phyloP scores from a whole-genome alignment of 2,888 invertebrate species.

The Diadegma fenestrale region DNA sequence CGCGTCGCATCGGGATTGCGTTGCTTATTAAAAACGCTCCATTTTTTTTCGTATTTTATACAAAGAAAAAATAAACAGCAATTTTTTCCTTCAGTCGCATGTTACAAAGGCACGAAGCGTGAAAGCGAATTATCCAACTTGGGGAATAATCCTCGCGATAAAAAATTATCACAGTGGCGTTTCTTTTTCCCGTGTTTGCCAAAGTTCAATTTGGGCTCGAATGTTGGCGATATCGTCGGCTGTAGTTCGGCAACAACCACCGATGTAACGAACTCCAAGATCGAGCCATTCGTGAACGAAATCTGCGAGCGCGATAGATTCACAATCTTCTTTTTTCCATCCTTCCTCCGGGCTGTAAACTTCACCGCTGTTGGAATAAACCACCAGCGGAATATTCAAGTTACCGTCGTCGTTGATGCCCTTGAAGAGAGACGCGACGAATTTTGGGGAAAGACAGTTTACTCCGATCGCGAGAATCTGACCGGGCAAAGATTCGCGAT shows the following conservation, averaged over 20 bases:
- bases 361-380: constrained; percentile 97
- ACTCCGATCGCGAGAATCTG: constrained; percentile 95
- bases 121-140: neutral
- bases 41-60: constrained; percentile 1
- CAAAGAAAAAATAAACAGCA: constrained; percentile 53
- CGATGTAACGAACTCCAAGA: constrained; percentile 93
- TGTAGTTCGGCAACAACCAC: constrained; percentile 96
- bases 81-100: constrained; percentile 46
- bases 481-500: constrained; percentile 86
- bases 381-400: constrained; percentile 90
- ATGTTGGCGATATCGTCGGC: constrained; percentile 93
- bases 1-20: neutral
- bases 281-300: constrained; percentile 93
- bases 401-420: constrained; percentile 86
- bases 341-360: constrained; percentile 88
- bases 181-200: constrained; percentile 77
- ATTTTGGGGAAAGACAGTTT: constrained; percentile 92
- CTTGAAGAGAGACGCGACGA: constrained; percentile 88
- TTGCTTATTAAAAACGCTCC: neutral
- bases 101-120: constrained; percentile 62
- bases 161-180: constrained; percentile 63
- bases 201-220: constrained; percentile 87
- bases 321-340: constrained; percentile 87
- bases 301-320: constrained; percentile 89
- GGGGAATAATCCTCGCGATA: neutral